Evolutionary conservation across 2,888 invertebrate genomes (phyloP).

Genomic region (Tenthredo notha): DNA sequence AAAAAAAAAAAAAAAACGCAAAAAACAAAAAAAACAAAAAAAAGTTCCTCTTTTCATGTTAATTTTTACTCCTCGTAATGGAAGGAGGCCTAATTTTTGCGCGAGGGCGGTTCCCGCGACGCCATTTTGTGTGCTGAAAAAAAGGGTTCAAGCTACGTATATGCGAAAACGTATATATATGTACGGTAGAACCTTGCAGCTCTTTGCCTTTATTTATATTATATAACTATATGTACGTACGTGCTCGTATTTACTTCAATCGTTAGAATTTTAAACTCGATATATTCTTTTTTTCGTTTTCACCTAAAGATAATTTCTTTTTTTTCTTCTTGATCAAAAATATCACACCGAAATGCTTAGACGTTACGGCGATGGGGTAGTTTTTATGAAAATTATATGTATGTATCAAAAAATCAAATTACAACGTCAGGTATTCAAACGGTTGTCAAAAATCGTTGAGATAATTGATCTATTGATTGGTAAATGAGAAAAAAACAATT

Average conservation of each 20-base stretch:
- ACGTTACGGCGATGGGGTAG: no score
- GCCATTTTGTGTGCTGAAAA: conserved; percentile 73
- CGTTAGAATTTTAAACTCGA: not conserved
- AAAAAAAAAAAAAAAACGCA: not conserved
- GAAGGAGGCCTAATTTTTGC: conserved; percentile 73
- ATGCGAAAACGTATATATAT: no score
- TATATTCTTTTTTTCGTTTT: no score
- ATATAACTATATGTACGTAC: not conserved
- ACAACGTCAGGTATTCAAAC: no score
- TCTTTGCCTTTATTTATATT: not conserved
- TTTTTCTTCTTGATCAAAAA: no score
- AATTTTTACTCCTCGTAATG: conserved; percentile 65
- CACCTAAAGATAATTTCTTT: no score
- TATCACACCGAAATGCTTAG: no score
- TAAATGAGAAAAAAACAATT: not conserved
- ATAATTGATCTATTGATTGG: not conserved
- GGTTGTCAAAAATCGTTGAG: not conserved
- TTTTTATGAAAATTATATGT: no score
- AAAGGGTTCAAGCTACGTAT: conserved; percentile 65
- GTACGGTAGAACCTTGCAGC: not conserved
- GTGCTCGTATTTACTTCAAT: not conserved
- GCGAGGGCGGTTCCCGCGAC: conserved; percentile 73
- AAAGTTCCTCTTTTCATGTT: conserved; percentile 66
- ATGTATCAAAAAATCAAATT: no score
- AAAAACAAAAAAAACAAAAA: not conserved